phyloP scores from a whole-genome alignment of 2,888 invertebrate genomes.

The Lepeophtheirus nordmannii region DNA sequence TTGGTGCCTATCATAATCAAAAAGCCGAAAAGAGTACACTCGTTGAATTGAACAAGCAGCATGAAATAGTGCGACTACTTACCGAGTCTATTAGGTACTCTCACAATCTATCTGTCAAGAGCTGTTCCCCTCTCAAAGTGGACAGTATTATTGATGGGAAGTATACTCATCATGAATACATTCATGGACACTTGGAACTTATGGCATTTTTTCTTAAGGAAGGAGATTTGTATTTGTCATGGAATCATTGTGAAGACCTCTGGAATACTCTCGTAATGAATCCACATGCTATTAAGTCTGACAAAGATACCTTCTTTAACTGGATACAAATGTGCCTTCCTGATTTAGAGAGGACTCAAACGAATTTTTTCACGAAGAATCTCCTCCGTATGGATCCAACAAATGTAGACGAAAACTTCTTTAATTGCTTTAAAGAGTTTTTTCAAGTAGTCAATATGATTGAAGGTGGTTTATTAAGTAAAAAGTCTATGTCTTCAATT shows the following conservation, averaged over 20 bases:
- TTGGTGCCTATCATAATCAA: constrained; percentile 12
- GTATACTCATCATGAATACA: constrained; percentile 37
- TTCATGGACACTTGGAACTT: constrained; percentile 36
- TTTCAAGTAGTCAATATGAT: constrained; percentile 37
- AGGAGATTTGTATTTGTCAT: constrained; percentile 37
- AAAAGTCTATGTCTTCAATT: constrained; percentile 1
- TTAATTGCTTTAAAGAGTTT: constrained; percentile 36
- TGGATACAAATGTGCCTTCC: constrained; percentile 37
- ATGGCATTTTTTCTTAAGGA: constrained; percentile 38
- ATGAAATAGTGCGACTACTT: constrained; percentile 36
- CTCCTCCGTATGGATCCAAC: constrained; percentile 36
- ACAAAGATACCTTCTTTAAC: constrained; percentile 37
- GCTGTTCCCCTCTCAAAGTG: constrained; percentile 34
- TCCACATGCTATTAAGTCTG: constrained; percentile 33
- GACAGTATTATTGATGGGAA: constrained; percentile 35
- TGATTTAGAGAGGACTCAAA: constrained; percentile 37
- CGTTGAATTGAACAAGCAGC: constrained; percentile 36
- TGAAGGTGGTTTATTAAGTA: constrained; percentile 26
- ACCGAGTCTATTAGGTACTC: constrained; percentile 27
- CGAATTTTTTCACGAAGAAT: constrained; percentile 37
- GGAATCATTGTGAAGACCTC: constrained; percentile 36
- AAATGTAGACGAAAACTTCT: constrained; percentile 34
- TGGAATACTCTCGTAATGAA: constrained; percentile 37
- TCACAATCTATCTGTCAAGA: background rate
- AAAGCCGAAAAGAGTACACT: constrained; percentile 33